These are phyloP conservation scores for Characodon lateralis DNA, from an alignment of 2,797 vertebrate genomes.

Conservation along the genomic window DNA sequence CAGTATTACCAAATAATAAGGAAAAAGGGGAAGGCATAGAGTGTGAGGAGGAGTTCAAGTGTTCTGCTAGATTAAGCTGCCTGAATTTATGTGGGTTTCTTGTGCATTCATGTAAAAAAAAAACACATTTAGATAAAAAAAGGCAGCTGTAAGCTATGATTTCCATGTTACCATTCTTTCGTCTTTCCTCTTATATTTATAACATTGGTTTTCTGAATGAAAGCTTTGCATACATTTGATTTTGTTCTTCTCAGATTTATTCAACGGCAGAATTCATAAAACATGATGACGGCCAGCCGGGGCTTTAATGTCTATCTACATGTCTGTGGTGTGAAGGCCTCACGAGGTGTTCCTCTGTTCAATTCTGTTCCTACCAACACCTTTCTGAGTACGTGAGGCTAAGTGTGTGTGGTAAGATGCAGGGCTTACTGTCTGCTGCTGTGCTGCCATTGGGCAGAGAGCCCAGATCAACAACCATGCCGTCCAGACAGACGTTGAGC, in stretches of 20 bases:
- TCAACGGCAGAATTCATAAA: background rate
- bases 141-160: background rate
- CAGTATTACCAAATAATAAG: constrained; percentile 14
- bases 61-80: constrained; percentile 20
- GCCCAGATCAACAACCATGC: constrained; percentile 92
- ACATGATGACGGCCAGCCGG: background rate
- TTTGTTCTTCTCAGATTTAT: background rate
- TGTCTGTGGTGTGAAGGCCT: constrained; percentile 1
- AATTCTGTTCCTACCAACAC: constrained; percentile 20
- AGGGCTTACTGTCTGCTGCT: constrained; percentile 89
- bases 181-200: background rate
- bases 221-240: constrained; percentile 14
- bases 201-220: constrained; percentile 6
- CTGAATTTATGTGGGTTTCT: constrained; percentile 6
- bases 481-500: constrained; percentile 94
- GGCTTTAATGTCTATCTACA: background rate
- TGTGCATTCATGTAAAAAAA: no score
- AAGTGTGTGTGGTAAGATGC: constrained; percentile 55
- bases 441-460: constrained; percentile 87
- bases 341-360: constrained; percentile 15
- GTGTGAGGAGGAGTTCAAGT: constrained; percentile 30
- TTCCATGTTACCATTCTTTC: background rate
- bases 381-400: constrained; percentile 8
- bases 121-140: constrained; percentile 1
- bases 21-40: constrained; percentile 33